Evolutionary conservation across 2,888 invertebrate genomes (phyloP), one percentile per base, ranked within the genome.

Genomic region (Agriopis marginaria): DNA sequence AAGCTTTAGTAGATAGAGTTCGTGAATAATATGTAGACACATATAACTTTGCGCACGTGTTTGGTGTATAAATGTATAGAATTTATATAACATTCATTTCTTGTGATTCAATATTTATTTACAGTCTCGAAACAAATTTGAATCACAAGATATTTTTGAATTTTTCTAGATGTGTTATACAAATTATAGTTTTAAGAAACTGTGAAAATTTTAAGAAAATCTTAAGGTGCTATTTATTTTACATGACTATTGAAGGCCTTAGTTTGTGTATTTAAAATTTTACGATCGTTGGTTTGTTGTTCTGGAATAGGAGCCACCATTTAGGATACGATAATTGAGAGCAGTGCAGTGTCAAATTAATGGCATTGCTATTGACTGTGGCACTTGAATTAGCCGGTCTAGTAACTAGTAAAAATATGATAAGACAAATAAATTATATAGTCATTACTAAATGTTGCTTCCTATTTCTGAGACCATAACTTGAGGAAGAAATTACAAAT

Each of bases 211-310:
- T 65, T 72, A 68, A 70, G 47, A 47, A 71, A 68, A 75, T 74
- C 67, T 60, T 58, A 68, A 70, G 77, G 75, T 77, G 76, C 75
- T 78, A 72, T 72, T 77, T 67, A 68, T 67, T 67, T 68, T 69
- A 70, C 66, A 65, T 10, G 17, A 68, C 56, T 51, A 68, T 47
- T 44, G 68, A 72, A 73, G 68, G 73, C 74, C 73, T 76, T 76
- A 69, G 61, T 70, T 72, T 66, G 51, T 74, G 63, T 59, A 72
- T 76, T 58, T 74, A 14, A 74, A 75, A 73, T 70, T 74, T 51
- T 76, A 75, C 55, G 59, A 70, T 64, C 49, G 75, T 75, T 75
- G 56, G 11, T 58, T 56, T 47, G 17, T 65, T 63, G 58, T 68
- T 64, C 58, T 56, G 73, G 63, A 74, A 68, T 73, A 68, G 67